These are phyloP conservation scores for Anoplius nigerrimus DNA, from an alignment of 2,888 invertebrate genomes.

Conservation along the genomic window DNA sequence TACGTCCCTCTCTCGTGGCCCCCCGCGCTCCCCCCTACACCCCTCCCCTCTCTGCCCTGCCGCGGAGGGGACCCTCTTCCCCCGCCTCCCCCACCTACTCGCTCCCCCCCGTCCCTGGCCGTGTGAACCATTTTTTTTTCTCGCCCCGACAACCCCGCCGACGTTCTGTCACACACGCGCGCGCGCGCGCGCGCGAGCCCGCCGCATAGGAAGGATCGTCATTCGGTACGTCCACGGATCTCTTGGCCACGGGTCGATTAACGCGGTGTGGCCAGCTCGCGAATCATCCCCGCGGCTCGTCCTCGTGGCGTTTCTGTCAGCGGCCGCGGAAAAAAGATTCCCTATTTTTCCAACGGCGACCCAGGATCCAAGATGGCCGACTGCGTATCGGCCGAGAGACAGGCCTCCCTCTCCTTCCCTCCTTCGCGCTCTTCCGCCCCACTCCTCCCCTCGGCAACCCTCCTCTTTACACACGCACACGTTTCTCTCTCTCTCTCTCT, in stretches of 20 bases:
- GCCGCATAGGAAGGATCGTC: constrained; percentile 2
- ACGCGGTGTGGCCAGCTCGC: not conserved
- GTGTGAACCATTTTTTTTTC: no score
- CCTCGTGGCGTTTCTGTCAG: constrained; percentile 62
- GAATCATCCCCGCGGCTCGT: constrained; percentile 24
- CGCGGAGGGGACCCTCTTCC: constrained; percentile 21
- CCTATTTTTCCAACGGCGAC: constrained; percentile 69
- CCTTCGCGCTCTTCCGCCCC: constrained; percentile 19
- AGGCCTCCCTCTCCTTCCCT: constrained; percentile 41
- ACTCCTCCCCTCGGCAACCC: constrained; percentile 18
- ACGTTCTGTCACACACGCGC: constrained; percentile 17
- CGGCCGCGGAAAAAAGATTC: constrained; percentile 56
- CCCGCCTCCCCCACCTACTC: not conserved
- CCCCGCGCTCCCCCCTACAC: not conserved
- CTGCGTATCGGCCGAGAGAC: constrained; percentile 60
- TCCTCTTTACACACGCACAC: constrained; percentile 7
- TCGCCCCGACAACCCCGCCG: not conserved
- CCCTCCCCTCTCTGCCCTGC: no score
- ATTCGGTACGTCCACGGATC: not conserved
- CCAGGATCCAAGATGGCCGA: constrained; percentile 73
- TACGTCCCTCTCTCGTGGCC: constrained; percentile 20
- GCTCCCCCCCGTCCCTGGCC: no score
- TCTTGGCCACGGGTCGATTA: not conserved
- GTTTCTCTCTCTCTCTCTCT: not conserved
- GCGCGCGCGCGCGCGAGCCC: constrained; percentile 15